Conservation (phyloP, 2,113 vertebrate species). For the Colius striatus region DNA sequence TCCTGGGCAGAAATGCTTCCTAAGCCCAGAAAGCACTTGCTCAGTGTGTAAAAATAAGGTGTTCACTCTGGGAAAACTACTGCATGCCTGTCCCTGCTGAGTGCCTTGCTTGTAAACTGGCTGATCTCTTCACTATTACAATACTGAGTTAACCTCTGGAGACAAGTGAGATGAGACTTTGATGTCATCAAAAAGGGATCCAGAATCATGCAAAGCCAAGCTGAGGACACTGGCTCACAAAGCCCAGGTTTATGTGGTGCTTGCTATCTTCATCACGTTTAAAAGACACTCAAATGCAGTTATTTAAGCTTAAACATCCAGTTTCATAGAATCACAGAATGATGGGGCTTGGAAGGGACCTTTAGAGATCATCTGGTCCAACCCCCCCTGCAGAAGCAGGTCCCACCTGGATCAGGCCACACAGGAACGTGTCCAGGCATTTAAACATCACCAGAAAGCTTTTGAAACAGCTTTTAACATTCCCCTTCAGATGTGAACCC, state of each 20-base stretch:
- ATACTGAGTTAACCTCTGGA: neutral
- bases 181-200: neutral
- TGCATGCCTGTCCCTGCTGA: neutral
- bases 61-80: neutral
- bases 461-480: neutral
- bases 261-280: no score
- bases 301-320: neutral
- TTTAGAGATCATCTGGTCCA: no score
- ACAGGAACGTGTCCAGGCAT: no score
- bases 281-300: neutral
- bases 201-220: neutral
- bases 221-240: neutral
- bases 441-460: neutral
- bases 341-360: no score
- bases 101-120: neutral
- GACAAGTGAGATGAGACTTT: neutral
- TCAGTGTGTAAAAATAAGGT: accelerated
- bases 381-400: no score
- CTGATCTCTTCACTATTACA: neutral
- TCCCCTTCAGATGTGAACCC: neutral
- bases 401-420: no score
- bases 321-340: neutral
- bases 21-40: neutral
- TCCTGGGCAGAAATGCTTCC: neutral
- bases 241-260: neutral